Evolutionary conservation across 2,797 vertebrate species (phyloP), one percentile per base, ranked within the genome.

Genomic region (Pseudochirops corinnae): DNA sequence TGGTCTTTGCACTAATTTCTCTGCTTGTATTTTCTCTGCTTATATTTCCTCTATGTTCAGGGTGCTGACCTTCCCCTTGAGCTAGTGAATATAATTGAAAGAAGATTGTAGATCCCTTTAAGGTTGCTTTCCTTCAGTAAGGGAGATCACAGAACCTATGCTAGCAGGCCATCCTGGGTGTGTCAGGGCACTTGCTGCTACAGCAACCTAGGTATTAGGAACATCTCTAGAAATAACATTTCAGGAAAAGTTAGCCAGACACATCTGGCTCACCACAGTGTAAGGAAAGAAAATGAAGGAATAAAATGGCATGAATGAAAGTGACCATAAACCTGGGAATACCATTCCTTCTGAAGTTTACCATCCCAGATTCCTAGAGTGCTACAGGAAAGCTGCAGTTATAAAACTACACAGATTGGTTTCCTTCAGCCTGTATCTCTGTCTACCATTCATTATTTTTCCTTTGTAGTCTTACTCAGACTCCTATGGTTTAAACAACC

Each of bases 351-450:
- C n/a, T 46, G 67, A 82, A 82, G 18, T 39, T 39, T 18, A 82
- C 18, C 39, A 82, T 82, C 18, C 18, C n/a, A 46, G 60, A 31
- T 67, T 31, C 60, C 33, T 67, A 33, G 16, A n/a, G 33, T 33
- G 33, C 60, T 67, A 82, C 21, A 46, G 21, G n/a, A 46, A 82
- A n/a, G 18, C n/a, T 82, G 18, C 18, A 74, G 1, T 74, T 39
- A 90, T 3, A 90, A 26, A 10, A 18, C 60, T 55, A 60, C 28
- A 12, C 3, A 18, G 0, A 29, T 18, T 12, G 56, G 1, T 12
- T 92, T 82, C 82, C n/a, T 92, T 95, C 50, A 24, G 93, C 62
- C 82, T 93, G 29, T 5, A 52, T 93, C 11, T 74, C 16, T 74
- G 33, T 21, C 16, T 82, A 46, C 7, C 18, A 46, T 6, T 82